Base-by-base conservation (phyloP, 2,888 invertebrate genomes). In the Horisme vitalbata region DNA sequence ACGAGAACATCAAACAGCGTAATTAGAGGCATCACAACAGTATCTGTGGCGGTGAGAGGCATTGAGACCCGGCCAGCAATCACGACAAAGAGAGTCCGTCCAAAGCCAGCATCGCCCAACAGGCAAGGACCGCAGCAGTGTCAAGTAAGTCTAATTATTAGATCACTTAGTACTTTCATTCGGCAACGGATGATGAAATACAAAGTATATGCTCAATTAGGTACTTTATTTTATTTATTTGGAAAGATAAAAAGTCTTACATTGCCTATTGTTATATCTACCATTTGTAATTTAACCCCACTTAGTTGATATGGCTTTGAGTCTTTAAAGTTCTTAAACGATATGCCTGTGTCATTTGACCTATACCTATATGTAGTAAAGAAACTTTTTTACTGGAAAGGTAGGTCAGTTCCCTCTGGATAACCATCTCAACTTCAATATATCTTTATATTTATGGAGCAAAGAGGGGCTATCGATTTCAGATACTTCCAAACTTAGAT, bases 81-180 rank as follows among this genome's bases (percentile, higher is more conserved):
- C 13, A 59, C 74, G 3, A 68, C 72, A n/a, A 88, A 84, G 68
- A 86, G 85, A 48, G 79, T 89, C 28, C 93, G 96, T 57, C 95
- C 95, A 15, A 97, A 97, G 81, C 94, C 96, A 56, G 94, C 96
- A 39, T 97, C 97, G 27, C 97, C 97, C 27, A 97, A 96, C 80
- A 90, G 97, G 52, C 96, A 97, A 84, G 97, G 97, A 49, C 96
- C 96, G 35, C 97, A 97, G 74, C 96, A 96, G 79, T 97, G 97
- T 85, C 96, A 96, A 92, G 97, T 97, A 83, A 90, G 87, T 67
- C 15, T 20, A 3, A 3, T 11, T 15, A 0, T 1, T 9, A 32
- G 18, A 5, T 1, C 4, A 18, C 4, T 5, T 18, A 5, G 18
- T 18, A 6, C 6, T 18, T 18, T 6, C 18, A 18, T 2, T n/a